Percentiles rank a stretch among this genome's conserved stretches.
phyloP scores from a whole-genome alignment of 2,113 vertebrate species.

The Peromyscus leucopus region DNA sequence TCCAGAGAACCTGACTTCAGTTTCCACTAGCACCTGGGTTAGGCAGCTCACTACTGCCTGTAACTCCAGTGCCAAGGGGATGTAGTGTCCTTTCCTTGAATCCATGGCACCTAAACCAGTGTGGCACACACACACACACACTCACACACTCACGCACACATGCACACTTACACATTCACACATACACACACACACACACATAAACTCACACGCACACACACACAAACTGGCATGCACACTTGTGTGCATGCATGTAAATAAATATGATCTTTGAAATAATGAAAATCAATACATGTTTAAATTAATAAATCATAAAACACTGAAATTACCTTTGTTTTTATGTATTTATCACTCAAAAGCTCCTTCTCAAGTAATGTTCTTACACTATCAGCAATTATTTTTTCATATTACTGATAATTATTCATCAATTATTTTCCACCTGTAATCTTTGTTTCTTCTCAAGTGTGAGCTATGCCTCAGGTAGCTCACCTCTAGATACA shows the following conservation, averaged over 20 bases:
- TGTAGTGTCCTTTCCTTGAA: background rate
- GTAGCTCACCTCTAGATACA: background rate
- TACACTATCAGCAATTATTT: background rate
- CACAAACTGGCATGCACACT: background rate
- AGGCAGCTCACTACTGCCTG: no score
- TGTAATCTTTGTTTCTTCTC: background rate
- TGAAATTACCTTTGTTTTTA: conserved; percentile 16
- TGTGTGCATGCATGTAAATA: background rate
- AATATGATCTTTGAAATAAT: background rate
- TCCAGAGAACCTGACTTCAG: background rate
- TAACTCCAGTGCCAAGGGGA: background rate
- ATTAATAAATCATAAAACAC: background rate
- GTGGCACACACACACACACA: background rate
- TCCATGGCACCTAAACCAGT: fast-evolving
- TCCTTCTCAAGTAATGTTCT: background rate
- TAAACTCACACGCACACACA: background rate
- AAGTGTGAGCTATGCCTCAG: background rate
- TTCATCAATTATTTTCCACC: background rate
- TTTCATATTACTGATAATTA: background rate
- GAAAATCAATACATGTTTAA: background rate
- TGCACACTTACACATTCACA: no score
- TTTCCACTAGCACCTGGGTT: background rate
- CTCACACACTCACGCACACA: background rate
- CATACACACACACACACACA: no score
- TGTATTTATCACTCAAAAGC: background rate